Evolutionary conservation across 2,113 vertebrate species (phyloP), one percentile per base, ranked within the genome.

Genomic region (Dendropsophus ebraccatus): DNA sequence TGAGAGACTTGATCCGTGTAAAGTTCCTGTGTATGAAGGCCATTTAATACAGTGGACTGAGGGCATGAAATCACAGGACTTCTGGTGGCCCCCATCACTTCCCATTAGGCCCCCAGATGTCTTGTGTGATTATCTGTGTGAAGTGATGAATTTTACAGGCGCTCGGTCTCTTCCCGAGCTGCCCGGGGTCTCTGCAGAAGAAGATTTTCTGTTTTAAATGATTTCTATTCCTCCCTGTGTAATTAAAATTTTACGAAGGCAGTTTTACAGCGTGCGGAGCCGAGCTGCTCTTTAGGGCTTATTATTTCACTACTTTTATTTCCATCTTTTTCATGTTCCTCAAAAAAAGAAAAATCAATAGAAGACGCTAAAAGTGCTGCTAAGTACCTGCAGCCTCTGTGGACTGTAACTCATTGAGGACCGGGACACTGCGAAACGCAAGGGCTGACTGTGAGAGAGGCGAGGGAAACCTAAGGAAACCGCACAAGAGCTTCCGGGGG

Each of bases 141-240:
- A 47, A 25, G 47, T 17, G 0, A 74, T 74, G 49, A 58, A 45
- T 73, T 56, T 54, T 73, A 73, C 52, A 37, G 37, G 67, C 69
- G 1, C 21, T 49, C 5, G 28, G 28, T 67, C 28, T 74, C 69
- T 74, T 54, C 69, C 25, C 23, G 23, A 2, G 14, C 54, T 23
- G 56, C 82, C 82, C 21, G 56, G 73, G 82, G 72, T 76, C 72
- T 84, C 72, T 30, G 14, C 70, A 49, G 54, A 23, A 49, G 25
- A 76, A 84, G 76, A 84, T 75, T 76, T 76, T 84, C 82, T 73
- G 60, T 28, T 75, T 83, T 60, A 84, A 75, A 75, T 75, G 70
- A 84, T 76, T 75, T 84, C 82, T 47, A 65, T 76, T 49, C 70
- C 70, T 83, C 82, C 6, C 54, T 45, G 67, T 83, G 82, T 83